Evolutionary conservation across 2,888 invertebrate species (phyloP).

Genomic region (Rotaria sp.): DNA sequence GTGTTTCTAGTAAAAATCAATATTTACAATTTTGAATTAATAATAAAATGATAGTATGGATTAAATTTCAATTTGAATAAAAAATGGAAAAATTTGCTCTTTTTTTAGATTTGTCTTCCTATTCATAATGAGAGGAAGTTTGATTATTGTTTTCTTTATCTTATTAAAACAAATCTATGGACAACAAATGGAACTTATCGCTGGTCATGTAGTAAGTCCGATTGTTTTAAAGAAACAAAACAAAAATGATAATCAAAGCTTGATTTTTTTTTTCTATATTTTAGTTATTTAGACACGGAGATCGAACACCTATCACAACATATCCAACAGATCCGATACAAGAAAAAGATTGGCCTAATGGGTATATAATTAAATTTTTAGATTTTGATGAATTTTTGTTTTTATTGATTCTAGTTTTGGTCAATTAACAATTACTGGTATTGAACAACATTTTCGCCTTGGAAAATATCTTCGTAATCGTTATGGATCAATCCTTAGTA

Average conservation of each 20-base stretch:
- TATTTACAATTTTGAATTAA: no score
- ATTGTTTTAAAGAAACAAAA: neutral
- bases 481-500: neutral
- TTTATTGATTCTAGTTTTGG: neutral
- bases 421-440: neutral
- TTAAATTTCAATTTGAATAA: no score
- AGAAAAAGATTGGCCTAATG: conserved; percentile 10
- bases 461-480: neutral
- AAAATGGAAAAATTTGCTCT: neutral
- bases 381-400: neutral
- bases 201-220: neutral
- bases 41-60: no score
- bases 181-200: neutral
- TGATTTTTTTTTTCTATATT: neutral
- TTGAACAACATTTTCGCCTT: conserved; percentile 1
- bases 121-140: neutral
- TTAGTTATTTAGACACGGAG: neutral
- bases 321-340: conserved; percentile 11
- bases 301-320: neutral
- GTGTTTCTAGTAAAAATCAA: no score
- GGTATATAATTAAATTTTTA: neutral
- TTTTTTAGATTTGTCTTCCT: neutral
- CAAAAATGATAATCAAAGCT: no score
- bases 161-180: neutral
- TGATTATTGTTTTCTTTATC: neutral